These are phyloP conservation scores for Colletes latitarsis DNA, from an alignment of 1,140 invertebrate species.

Conservation along the genomic window DNA sequence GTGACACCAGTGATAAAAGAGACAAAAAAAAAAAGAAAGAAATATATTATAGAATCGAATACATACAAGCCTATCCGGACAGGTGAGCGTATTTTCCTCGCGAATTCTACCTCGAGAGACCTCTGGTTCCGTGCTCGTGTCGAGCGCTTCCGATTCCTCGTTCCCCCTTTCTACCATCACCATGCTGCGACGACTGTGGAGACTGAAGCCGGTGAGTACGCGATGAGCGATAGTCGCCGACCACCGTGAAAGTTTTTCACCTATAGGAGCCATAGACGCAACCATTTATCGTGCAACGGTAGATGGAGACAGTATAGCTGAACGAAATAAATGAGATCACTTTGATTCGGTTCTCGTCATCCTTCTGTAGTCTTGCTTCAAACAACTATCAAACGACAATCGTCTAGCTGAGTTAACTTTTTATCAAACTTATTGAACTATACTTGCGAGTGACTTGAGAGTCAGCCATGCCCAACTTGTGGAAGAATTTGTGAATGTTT, in stretches of 20 bases:
- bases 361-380: no score
- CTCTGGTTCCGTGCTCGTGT: background rate
- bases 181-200: constrained; percentile 68
- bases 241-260: no score
- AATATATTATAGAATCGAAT: background rate
- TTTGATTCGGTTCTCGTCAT: no score
- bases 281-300: constrained; percentile 2
- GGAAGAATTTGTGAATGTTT: no score
- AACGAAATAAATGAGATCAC: no score
- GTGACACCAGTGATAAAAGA: constrained; percentile 4
- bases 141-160: background rate
- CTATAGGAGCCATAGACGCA: no score
- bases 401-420: no score
- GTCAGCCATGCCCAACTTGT: no score
- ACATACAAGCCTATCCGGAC: background rate
- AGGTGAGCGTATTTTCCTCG: constrained; percentile 13
- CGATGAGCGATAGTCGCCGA: background rate
- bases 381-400: no score
- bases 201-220: constrained; percentile 68
- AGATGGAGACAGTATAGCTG: no score
- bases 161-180: constrained; percentile 4
- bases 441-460: no score
- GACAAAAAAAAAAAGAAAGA: background rate
- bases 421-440: no score
- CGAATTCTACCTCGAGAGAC: constrained; percentile 13